Base-by-base conservation (phyloP, 2,113 vertebrate genomes). In the Saguinus midas region DNA sequence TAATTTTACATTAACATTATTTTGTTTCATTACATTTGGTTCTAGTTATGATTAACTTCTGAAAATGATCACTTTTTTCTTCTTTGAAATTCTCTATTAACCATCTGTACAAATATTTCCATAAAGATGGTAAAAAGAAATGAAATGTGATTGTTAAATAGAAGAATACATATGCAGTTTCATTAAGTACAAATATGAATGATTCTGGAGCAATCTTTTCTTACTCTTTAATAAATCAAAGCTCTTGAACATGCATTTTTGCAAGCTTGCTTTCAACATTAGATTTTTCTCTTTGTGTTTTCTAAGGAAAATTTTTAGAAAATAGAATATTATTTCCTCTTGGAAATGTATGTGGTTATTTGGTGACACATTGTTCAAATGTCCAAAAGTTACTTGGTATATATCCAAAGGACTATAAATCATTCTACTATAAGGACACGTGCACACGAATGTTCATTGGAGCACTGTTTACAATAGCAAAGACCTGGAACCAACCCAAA, bases 31-130 rank as follows among this genome's bases (percentile, higher is more conserved):
- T 82, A 82, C 8, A 96, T 12, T 93, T 96, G 37, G 78, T 45
- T 66, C 78, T 58, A 95, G 35, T 93, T 61, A 88, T 86, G 35
- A 94, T 91, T 97, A 84, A 66, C 82, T 93, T 96, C 82, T 97
- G 92, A 98, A 97, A 72, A 76, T 43, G 43, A 95, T 84, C 37
- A 95, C 64, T 80, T 94, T 79, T 79, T 93, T 8, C 52, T 93
- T 90, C 72, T 96, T 88, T 91, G 94, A 95, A 97, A 72, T 86
- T 16, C 70, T 61, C 58, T 98, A 68, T 85, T 91, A 96, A 37
- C 1, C 86, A 58, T 20, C 2, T 80, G 8, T 92, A 90, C 89
- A 94, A 95, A 87, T 82, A 91, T 94, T 48, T 97, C 3, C 16
- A n/a, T 83, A 80, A 72, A 90, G 37, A 90, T 80, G n/a, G 86